A percentile compares a stretch with the other conserved stretches of the same genome.
phyloP scores from a whole-genome alignment of 1,140 invertebrate genomes.

The Aplysia californica region DNA sequence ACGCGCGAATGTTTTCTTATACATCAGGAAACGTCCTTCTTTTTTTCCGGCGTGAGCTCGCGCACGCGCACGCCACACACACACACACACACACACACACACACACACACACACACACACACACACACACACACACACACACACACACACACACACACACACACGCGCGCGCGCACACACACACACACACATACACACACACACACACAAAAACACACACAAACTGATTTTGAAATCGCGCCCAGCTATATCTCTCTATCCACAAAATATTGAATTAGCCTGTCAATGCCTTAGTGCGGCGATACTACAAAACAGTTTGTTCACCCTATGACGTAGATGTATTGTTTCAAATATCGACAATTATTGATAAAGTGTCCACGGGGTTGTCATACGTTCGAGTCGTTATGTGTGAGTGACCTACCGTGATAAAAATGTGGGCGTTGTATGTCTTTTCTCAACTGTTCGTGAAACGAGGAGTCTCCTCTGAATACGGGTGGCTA shows the following conservation, averaged over 20 bases:
- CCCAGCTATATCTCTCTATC: not conserved
- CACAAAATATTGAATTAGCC: not conserved
- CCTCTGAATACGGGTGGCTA: too few relatives aligned
- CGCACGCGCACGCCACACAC: too few relatives aligned
- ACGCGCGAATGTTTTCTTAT: not conserved
- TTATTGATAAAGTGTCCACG: too few relatives aligned
- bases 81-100: too few relatives aligned
- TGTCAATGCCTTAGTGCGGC: not conserved
- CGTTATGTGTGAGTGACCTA: too few relatives aligned
- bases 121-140: not conserved
- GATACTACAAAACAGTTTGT: not conserved
- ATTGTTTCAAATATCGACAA: not conserved
- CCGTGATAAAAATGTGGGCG: too few relatives aligned
- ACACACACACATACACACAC: not conserved
- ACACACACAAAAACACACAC: not conserved
- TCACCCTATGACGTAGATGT: not conserved
- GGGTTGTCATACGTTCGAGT: too few relatives aligned
- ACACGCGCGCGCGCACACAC: not conserved
- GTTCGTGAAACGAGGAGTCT: too few relatives aligned
- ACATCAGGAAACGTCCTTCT: not conserved
- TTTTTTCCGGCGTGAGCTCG: not conserved
- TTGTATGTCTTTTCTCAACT: too few relatives aligned
- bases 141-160: not conserved
- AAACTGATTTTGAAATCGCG: not conserved
- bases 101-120: not conserved